These are phyloP conservation scores for Prunella fulvescens DNA, from an alignment of 2,113 vertebrate species.

Conservation along the genomic window DNA sequence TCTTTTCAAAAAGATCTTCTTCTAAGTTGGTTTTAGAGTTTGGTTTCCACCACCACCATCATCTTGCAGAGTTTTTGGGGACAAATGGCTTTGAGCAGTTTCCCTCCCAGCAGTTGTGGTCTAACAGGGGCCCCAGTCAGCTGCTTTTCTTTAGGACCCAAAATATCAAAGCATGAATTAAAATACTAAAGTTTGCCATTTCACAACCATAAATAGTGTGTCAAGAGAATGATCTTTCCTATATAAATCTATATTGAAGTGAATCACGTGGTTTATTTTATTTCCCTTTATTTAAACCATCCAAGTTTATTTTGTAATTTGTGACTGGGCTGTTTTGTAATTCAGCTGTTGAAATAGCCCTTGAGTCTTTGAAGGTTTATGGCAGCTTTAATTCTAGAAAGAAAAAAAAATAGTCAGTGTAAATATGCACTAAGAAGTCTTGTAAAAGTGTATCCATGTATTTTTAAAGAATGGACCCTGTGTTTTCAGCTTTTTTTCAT, in stretches of 20 bases:
- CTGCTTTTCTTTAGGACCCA: background rate
- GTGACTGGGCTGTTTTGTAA: constrained; percentile 34
- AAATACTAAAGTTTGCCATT: background rate
- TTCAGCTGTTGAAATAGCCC: background rate
- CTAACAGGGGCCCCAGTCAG: background rate
- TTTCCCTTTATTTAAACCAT: constrained; percentile 14
- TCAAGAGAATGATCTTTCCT: background rate
- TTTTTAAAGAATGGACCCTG: constrained; percentile 15
- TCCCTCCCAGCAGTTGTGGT: background rate
- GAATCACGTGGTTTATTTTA: background rate
- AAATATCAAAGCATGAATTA: background rate
- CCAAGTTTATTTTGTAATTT: constrained; percentile 8
- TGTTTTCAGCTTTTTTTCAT: background rate
- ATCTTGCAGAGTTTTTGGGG: background rate
- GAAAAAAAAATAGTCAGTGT: background rate
- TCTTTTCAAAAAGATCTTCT: constrained; percentile 47
- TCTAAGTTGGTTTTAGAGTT: constrained; percentile 1
- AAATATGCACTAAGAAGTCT: background rate
- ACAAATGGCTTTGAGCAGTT: background rate
- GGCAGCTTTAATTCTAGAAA: constrained; percentile 34
- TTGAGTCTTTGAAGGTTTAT: constrained; percentile 19
- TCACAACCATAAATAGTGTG: background rate
- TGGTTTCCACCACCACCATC: background rate
- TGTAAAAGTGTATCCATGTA: background rate
- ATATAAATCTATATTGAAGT: background rate